phyloP scores from a whole-genome alignment of 2,797 vertebrate species.

The Pseudochirops cupreus region DNA sequence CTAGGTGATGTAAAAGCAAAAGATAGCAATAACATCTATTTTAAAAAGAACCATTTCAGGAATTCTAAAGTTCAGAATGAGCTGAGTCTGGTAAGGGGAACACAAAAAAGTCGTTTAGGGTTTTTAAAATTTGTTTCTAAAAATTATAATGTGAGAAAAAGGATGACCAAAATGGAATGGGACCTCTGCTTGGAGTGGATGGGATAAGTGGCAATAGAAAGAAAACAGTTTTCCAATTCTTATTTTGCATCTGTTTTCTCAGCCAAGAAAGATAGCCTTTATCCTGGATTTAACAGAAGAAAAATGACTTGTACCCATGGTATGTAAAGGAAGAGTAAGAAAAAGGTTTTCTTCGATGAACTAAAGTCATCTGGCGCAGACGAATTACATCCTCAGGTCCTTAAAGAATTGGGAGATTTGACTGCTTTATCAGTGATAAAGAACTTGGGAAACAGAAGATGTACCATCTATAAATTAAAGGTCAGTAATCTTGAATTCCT shows the following conservation, averaged over 20 bases:
- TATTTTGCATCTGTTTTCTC: not conserved
- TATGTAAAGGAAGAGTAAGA: not conserved
- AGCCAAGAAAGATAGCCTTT: not conserved
- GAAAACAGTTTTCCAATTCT: not conserved
- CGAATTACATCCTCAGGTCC: not conserved
- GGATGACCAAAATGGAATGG: too few relatives aligned
- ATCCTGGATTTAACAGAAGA: not conserved
- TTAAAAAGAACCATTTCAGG: not conserved
- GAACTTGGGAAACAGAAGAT: not conserved
- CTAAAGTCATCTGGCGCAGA: not conserved
- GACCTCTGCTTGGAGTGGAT: not conserved
- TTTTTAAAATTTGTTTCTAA: not conserved
- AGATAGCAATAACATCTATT: not conserved
- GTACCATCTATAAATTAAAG: not conserved
- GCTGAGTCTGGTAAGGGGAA: not conserved
- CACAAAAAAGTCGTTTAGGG: not conserved
- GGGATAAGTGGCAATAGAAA: not conserved
- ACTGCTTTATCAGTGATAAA: not conserved
- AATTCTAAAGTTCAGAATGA: not conserved
- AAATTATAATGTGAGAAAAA: not conserved
- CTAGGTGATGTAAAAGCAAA: too few relatives aligned
- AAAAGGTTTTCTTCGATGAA: not conserved
- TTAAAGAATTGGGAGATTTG: not conserved
- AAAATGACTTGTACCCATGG: not conserved
- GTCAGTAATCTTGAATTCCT: not conserved